phyloP scores from a whole-genome alignment of 2,113 vertebrate species.

The Hylia prasina region DNA sequence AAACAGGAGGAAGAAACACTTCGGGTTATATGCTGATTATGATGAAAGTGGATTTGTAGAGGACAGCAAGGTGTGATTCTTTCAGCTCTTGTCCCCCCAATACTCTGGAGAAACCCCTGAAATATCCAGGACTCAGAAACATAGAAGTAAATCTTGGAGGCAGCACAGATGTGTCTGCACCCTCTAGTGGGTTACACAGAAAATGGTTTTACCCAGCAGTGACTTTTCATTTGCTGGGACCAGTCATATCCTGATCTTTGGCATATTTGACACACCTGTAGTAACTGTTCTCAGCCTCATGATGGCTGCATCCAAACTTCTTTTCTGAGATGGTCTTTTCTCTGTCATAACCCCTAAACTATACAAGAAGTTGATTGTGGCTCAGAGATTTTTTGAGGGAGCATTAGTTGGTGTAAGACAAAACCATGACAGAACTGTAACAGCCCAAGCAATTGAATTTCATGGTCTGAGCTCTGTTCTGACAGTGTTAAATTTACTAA shows the following conservation, averaged over 20 bases:
- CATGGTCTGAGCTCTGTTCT: background rate
- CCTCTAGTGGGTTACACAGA: slow-evolving; percentile 6
- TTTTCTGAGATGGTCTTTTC: background rate
- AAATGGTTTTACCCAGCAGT: background rate
- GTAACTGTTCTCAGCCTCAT: background rate
- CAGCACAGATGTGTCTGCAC: background rate
- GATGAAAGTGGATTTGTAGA: background rate
- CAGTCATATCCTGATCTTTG: background rate
- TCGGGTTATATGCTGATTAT: background rate
- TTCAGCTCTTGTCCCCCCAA: background rate
- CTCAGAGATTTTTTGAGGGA: background rate
- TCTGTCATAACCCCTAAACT: background rate
- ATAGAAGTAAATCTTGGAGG: background rate
- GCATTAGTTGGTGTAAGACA: background rate
- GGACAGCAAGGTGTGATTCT: background rate
- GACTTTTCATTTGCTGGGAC: background rate
- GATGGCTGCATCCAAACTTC: background rate
- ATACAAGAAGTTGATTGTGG: background rate
- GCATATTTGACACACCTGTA: background rate
- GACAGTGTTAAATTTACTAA: background rate
- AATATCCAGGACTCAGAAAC: background rate
- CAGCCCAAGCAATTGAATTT: background rate
- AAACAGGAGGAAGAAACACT: background rate
- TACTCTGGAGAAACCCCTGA: background rate
- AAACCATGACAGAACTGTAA: background rate